Evolutionary conservation across 2,888 invertebrate genomes (phyloP).

Genomic region (Eumerus sabulonum): DNA sequence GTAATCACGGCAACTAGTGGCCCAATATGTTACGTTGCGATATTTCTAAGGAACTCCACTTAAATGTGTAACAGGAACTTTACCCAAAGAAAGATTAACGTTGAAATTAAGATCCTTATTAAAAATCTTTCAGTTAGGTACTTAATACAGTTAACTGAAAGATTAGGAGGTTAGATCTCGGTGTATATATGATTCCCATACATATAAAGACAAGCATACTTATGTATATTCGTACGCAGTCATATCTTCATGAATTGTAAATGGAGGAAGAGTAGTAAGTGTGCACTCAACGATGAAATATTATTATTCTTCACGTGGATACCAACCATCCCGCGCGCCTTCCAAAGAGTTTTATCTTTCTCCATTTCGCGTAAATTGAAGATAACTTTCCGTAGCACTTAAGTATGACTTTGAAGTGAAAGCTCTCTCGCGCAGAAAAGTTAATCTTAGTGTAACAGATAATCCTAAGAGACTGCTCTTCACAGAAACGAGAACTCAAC

Average conservation of each 20-base stretch:
- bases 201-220: constrained; percentile 42
- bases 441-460: constrained; percentile 56
- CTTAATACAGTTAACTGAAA: no score
- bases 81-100: constrained; percentile 46
- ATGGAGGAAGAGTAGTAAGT: constrained; percentile 1
- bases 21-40: no score
- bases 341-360: constrained; percentile 61
- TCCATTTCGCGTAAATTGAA: constrained; percentile 64
- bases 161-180: no score
- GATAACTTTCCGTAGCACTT: constrained; percentile 64
- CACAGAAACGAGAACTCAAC: background rate
- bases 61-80: background rate
- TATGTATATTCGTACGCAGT: constrained; percentile 34
- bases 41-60: constrained; percentile 43
- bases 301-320: constrained; percentile 62
- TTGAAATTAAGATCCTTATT: constrained; percentile 35
- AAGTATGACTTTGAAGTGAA: constrained; percentile 59
- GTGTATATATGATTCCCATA: no score
- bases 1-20: no score
- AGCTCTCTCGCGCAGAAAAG: constrained; percentile 43
- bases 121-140: no score
- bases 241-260: constrained; percentile 38
- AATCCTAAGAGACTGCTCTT: constrained; percentile 45
- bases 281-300: constrained; percentile 63
- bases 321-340: constrained; percentile 56